Base-by-base conservation (phyloP, 2,797 vertebrate species). In the Onychomys leucogaster region DNA sequence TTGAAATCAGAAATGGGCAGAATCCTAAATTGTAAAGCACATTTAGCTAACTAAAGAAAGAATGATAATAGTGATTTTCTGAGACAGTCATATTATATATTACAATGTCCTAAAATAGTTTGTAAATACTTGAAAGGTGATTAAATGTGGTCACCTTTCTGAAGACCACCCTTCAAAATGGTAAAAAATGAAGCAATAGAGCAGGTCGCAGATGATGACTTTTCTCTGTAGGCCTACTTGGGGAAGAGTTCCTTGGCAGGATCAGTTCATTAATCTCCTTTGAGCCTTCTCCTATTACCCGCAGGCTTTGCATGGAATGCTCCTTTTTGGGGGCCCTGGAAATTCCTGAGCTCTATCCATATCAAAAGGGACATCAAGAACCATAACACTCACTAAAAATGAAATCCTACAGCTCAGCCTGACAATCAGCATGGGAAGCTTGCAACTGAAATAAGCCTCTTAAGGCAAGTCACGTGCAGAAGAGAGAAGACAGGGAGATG, bases 341-440 rank as follows among this genome's bases (percentile, higher is more conserved):
- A 92, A 71, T 37, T 94, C 81, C 85, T 65, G 91, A 85, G 73
- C 73, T 95, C 90, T 97, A 75, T 97, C 96, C 96, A 94, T 89
- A 94, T 95, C 90, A 89, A 91, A 97, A 95, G 67, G 84, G 77
- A 94, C 80, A 96, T 93, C 80, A 91, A 94, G 76, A 69, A 95
- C 71, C 61, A 80, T 61, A 96, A 95, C 55, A 87, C 80, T 96
- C 90, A 84, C 85, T 96, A 91, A 96, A 98, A 96, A 96, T 96
- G 88, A 97, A 97, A 94, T 94, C 63, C 69, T 96, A 12, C 23
- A n/a, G 88, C 95, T 93, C 75, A 77, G 94, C 9, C 80, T 94
- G 92, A 89, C 90, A 97, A 67, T 52, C 57, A 23, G 46, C 82
- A 46, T 78, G 82, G 94, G 85, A 78, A 73, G 69, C 23, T 55